phyloP scores from a whole-genome alignment of 2,113 vertebrate species.

The Stigmatopora nigra region DNA sequence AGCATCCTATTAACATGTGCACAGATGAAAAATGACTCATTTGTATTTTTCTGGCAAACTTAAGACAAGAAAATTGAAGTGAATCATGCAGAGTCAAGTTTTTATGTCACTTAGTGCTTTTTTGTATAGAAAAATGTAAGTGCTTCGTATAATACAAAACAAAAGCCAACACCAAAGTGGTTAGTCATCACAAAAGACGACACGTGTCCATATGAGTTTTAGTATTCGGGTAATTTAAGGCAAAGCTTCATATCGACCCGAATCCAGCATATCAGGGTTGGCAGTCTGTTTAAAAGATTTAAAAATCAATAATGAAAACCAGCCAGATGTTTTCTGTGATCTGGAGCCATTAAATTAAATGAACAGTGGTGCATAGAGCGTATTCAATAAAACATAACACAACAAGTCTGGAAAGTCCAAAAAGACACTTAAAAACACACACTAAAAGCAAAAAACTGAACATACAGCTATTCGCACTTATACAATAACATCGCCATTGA shows the following conservation, averaged over 20 bases:
- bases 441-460: not conserved
- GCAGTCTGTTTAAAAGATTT: not conserved
- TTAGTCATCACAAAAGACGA: not conserved
- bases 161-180: not conserved
- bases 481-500: too few species aligned
- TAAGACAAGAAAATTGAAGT: not conserved
- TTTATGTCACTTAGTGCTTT: not conserved
- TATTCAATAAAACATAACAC: conserved; percentile 34
- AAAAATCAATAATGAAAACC: conserved; percentile 28
- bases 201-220: not conserved
- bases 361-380: conserved; percentile 22
- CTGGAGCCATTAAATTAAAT: conserved; percentile 42
- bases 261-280: conserved; percentile 1
- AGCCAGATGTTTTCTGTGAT: conserved; percentile 37
- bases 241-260: not conserved
- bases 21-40: not conserved
- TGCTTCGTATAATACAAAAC: not conserved
- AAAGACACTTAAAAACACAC: conserved; percentile 3
- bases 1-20: not conserved
- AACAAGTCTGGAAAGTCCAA: conserved; percentile 14
- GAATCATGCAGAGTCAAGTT: not conserved
- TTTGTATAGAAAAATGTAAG: too few species aligned
- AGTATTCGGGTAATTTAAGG: not conserved
- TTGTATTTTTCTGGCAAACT: not conserved
- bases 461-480: not conserved